These are phyloP conservation scores for Cathartes aura DNA, from an alignment of 2,113 vertebrate genomes.

Conservation along the genomic window DNA sequence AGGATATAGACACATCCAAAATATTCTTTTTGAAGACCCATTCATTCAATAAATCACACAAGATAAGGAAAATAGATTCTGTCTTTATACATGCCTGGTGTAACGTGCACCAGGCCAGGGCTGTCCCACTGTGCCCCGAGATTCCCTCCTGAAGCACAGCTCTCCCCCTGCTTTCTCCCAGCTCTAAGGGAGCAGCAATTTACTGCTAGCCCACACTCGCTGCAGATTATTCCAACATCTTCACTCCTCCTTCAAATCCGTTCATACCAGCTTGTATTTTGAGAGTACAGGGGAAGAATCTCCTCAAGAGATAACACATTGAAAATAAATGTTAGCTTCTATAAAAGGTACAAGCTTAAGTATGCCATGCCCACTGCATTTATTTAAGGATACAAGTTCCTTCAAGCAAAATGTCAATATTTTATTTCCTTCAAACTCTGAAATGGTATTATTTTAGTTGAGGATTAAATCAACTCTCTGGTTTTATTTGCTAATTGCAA, in stretches of 20 bases:
- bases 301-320: constrained; percentile 63
- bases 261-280: constrained; percentile 62
- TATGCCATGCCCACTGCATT: constrained; percentile 39
- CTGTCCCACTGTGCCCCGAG: background rate
- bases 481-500: constrained; percentile 58
- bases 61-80: background rate
- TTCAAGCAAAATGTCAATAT: constrained; percentile 67
- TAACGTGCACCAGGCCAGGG: background rate
- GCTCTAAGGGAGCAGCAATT: constrained; percentile 40
- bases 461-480: constrained; percentile 40
- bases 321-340: constrained; percentile 70
- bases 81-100: background rate
- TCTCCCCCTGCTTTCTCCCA: background rate
- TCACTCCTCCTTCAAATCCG: constrained; percentile 46
- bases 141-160: background rate
- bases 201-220: constrained; percentile 46
- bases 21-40: background rate
- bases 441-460: constrained; percentile 31
- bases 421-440: constrained; percentile 40
- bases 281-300: constrained; percentile 51
- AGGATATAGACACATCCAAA: constrained; percentile 35
- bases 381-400: constrained; percentile 48
- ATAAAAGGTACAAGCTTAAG: constrained; percentile 39
- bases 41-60: background rate
- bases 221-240: constrained; percentile 36